Evolutionary conservation across 2,113 vertebrate species (phyloP).

Genomic region (Epinephelus lanceolatus): DNA sequence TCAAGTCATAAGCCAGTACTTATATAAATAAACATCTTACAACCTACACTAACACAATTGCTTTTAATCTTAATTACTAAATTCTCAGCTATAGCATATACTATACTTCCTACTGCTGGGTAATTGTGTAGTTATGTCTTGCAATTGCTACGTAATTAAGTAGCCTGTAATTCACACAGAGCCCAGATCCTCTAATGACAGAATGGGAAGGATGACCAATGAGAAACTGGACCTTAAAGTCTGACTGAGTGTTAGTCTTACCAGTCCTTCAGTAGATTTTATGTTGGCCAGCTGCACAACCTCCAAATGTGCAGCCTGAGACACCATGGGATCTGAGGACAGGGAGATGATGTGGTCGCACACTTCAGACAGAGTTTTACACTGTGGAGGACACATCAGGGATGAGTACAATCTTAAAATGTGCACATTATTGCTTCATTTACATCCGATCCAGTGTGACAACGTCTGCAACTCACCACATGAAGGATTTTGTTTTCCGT

Average conservation of each 20-base stretch:
- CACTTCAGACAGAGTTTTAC: slow-evolving; percentile 94
- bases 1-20: background rate
- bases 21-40: background rate
- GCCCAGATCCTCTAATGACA: background rate
- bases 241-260: slow-evolving; percentile 76
- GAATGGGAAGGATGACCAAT: background rate
- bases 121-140: background rate
- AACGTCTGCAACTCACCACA: slow-evolving; percentile 77
- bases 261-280: slow-evolving; percentile 96
- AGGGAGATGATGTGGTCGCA: slow-evolving; percentile 96
- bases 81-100: background rate
- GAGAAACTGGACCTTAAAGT: background rate
- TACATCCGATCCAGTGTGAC: background rate
- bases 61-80: background rate
- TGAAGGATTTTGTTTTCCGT: slow-evolving; percentile 84
- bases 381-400: slow-evolving; percentile 80
- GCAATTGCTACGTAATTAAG: background rate
- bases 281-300: slow-evolving; percentile 94
- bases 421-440: background rate
- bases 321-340: slow-evolving; percentile 93
- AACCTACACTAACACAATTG: background rate
- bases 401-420: background rate
- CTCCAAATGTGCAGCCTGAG: slow-evolving; percentile 94
- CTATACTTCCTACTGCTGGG: background rate
- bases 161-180: slow-evolving; percentile 2